Evolutionary conservation across 2,888 invertebrate species (phyloP).

Genomic region (Aleiodes testaceus): DNA sequence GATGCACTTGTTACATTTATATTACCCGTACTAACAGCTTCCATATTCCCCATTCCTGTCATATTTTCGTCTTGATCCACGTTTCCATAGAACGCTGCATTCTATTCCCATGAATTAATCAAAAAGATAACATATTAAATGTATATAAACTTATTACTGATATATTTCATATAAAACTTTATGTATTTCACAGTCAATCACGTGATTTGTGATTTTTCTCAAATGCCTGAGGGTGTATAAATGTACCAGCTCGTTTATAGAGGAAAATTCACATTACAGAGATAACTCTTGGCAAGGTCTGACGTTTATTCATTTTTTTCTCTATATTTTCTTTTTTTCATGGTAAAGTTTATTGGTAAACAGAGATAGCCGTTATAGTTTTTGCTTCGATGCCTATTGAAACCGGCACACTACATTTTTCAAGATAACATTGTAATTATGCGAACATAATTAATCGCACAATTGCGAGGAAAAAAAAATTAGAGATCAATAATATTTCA

Average conservation of each 20-base stretch:
- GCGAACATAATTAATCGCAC: not conserved
- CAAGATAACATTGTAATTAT: constrained; percentile 19
- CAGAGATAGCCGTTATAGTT: constrained; percentile 14
- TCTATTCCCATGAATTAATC: constrained; percentile 57
- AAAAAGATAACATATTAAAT: constrained; percentile 35
- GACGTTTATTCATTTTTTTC: not conserved
- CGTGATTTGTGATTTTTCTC: not conserved
- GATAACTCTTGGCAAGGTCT: constrained; percentile 20
- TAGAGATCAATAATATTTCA: constrained; percentile 8
- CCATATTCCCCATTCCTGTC: constrained; percentile 66
- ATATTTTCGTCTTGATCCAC: constrained; percentile 71
- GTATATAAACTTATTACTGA: not conserved
- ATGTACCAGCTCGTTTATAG: not conserved
- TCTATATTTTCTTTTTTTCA: not conserved
- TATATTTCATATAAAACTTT: constrained; percentile 2
- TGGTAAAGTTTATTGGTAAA: not conserved
- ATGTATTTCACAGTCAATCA: not conserved
- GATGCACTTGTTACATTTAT: constrained; percentile 63
- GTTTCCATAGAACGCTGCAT: constrained; percentile 72
- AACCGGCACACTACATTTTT: constrained; percentile 2
- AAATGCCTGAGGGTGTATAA: not conserved
- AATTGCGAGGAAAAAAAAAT: constrained; percentile 16
- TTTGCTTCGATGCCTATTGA: constrained; percentile 7
- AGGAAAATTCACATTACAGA: constrained; percentile 4
- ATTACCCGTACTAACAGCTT: constrained; percentile 63